Evolutionary conservation across 2,888 invertebrate species (phyloP).

Genomic region (Leucozona laternaria): DNA sequence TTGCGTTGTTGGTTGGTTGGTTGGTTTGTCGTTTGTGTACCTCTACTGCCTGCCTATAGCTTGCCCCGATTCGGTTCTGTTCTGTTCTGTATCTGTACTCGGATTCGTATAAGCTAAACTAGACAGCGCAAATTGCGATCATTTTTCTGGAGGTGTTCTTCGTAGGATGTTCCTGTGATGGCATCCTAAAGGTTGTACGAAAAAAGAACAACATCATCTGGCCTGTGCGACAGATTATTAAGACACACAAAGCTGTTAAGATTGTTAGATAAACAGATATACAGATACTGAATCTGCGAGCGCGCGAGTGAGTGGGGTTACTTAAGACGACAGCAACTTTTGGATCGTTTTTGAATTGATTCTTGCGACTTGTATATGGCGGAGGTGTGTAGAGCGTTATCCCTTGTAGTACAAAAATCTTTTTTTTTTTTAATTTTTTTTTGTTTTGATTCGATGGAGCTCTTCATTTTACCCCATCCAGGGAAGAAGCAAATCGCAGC

Average conservation of each 20-base stretch:
- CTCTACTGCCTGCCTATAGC: too few species aligned
- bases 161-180: conserved; percentile 32
- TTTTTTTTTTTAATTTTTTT: conserved; percentile 19
- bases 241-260: conserved; percentile 57
- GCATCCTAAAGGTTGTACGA: neutral
- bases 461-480: conserved; percentile 52
- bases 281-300: conserved; percentile 31
- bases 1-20: conserved; percentile 6
- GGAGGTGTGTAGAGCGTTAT: conserved; percentile 43
- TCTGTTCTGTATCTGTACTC: too few species aligned
- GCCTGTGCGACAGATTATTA: conserved; percentile 68
- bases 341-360: conserved; percentile 33
- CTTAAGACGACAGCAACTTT: neutral
- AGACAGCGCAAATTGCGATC: conserved; percentile 60
- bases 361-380: conserved; percentile 40
- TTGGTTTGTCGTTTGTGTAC: conserved; percentile 1
- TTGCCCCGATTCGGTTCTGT: conserved; percentile 5
- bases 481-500: conserved; percentile 56
- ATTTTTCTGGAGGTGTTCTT: conserved; percentile 57
- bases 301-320: conserved; percentile 7
- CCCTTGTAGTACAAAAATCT: conserved; percentile 17
- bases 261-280: conserved; percentile 39
- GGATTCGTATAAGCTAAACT: conserved; percentile 28
- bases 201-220: neutral
- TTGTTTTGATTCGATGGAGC: conserved; percentile 37